Base-by-base conservation (phyloP, 2,888 invertebrate genomes). In the Cheilosia impressa region DNA sequence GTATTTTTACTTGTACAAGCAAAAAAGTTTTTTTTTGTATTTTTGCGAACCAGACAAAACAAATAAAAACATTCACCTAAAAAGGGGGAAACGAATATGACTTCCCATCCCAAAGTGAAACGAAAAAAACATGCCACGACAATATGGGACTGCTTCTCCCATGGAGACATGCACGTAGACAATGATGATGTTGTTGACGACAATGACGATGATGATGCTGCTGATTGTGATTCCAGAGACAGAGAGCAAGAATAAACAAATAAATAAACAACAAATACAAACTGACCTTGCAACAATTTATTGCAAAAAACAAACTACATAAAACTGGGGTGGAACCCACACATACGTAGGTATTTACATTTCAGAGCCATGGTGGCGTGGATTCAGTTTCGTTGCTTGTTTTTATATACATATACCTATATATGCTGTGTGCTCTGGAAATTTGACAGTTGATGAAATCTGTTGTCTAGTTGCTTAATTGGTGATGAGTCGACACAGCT, bases 201-300 rank as follows among this genome's bases (percentile, higher is more conserved):
- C 53, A 58, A 7, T 24, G 69, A 50, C 63, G 43, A 22, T 45
- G 65, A 34, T 65, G 69, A 41, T 17, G 47, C 17, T 66, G 55
- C 60, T 68, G 78, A 83, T 78, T 77, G 60, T 77, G 65, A 66
- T 77, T 77, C 43, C 60, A 45, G 50, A 34, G 65, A n/a, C n/a
- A 65, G 65, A 43, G 65, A 72, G 66, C 45, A 66, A 24, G 75
- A 84, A 69, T 55, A 79, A 84, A 68, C 27, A 71, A 69, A 73
- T 38, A 80, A 84, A 69, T 50, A 79, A 84, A 68, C 27, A 71
- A 69, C 53, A 65, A 81, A 66, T 80, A 75, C 60, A 71, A 75
- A 84, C 75, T 84, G 84, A 84, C 84, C 84, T 84, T 84, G 84
- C 80, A 79, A 71, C 83, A 79, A 79, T 84, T 84, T 79, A 79